Conservation (phyloP, 1,140 invertebrate species). For the Zeugodacus cucurbitae region DNA sequence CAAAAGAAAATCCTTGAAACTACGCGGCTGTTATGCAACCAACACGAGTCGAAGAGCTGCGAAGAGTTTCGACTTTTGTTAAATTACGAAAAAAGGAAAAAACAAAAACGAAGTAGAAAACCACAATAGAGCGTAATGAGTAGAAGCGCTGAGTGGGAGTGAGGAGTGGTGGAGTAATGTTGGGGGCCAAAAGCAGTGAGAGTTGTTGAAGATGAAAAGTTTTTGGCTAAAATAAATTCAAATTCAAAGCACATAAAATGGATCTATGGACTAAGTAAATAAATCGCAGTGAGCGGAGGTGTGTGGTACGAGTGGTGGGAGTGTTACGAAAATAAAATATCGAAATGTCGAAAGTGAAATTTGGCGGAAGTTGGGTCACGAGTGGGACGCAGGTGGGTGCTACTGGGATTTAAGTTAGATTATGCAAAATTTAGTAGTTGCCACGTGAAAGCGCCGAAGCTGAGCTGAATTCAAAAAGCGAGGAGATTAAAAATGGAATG, state of each 20-base stretch:
- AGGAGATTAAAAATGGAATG: neutral
- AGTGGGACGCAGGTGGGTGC: neutral
- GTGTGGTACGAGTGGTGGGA: neutral
- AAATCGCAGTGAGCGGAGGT: neutral
- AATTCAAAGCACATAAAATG: constrained; percentile 21
- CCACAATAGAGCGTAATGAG: neutral
- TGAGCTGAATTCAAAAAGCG: neutral
- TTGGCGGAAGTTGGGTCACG: neutral
- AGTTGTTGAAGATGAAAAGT: neutral
- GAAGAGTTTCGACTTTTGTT: constrained; percentile 11
- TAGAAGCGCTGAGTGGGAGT: neutral
- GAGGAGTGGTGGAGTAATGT: neutral
- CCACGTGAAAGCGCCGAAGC: neutral
- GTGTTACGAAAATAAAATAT: neutral
- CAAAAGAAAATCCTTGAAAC: neutral
- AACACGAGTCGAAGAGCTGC: neutral
- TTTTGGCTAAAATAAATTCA: constrained; percentile 22
- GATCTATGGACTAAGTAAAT: neutral
- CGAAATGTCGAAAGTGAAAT: neutral
- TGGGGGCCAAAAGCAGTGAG: neutral
- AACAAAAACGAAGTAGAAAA: neutral
- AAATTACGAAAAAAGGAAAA: neutral
- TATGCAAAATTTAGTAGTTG: neutral
- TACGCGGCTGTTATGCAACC: constrained; percentile 3
- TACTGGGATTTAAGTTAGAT: neutral